Conservation (phyloP, 2,797 vertebrate genomes). For the Morelia viridis region DNA sequence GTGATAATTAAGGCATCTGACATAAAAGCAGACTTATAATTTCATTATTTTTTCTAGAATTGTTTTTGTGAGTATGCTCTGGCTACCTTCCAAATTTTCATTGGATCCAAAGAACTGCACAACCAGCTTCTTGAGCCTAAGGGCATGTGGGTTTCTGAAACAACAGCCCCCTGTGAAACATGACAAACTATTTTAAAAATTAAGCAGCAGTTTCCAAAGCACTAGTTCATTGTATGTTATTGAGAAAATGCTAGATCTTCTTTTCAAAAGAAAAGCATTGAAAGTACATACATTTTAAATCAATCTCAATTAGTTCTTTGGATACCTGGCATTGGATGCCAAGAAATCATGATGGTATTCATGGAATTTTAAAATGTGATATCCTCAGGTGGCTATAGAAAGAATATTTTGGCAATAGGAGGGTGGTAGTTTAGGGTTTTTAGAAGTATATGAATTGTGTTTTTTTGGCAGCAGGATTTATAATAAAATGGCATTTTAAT, state of each 20-base stretch:
- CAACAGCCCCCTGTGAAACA: neutral
- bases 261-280: neutral
- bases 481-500: neutral
- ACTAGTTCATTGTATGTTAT: neutral
- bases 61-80: neutral
- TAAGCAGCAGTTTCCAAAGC: neutral
- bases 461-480: slow-evolving; percentile 27
- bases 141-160: neutral
- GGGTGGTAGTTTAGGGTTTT: neutral
- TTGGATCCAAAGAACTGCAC: neutral
- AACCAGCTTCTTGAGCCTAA: neutral
- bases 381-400: neutral
- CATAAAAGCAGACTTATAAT: neutral
- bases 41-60: neutral
- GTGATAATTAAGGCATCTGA: neutral
- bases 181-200: neutral
- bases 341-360: neutral
- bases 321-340: neutral
- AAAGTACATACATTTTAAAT: neutral
- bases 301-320: neutral
- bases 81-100: neutral
- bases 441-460: neutral
- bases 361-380: neutral
- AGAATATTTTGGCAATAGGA: neutral
- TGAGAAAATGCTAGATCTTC: neutral